Percentiles rank a stretch among this genome's conserved stretches.
Evolutionary conservation across 2,797 vertebrate genomes (phyloP).

Genomic region (Cuniculus paca): DNA sequence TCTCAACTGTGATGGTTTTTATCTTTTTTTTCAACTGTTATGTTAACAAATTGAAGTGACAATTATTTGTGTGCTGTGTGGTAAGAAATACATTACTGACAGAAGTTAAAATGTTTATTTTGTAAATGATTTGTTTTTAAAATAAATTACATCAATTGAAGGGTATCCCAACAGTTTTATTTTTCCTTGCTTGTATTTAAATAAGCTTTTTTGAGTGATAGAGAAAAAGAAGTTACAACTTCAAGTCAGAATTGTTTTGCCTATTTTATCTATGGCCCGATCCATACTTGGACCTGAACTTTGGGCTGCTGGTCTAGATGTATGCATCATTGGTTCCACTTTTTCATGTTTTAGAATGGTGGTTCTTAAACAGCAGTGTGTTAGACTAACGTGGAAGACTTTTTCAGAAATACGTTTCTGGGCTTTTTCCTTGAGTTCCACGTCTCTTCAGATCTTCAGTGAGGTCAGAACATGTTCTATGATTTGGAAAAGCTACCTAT

Average conservation of each 20-base stretch:
- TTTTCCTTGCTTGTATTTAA: conserved; percentile 50
- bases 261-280: not conserved
- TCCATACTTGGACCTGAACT: conserved; percentile 17
- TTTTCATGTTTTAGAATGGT: conserved; percentile 33
- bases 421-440: not conserved
- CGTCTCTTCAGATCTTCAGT: conserved; percentile 56
- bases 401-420: conserved; percentile 54
- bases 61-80: conserved; percentile 5
- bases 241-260: conserved; percentile 1
- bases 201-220: not conserved
- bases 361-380: conserved; percentile 35
- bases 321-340: conserved; percentile 18
- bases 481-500: conserved; percentile 65
- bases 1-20: not conserved
- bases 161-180: not conserved
- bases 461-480: not conserved
- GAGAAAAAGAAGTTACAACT: conserved; percentile 4
- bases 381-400: conserved; percentile 40
- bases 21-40: not conserved
- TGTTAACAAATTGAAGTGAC: not conserved
- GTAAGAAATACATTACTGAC: not conserved
- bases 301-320: conserved; percentile 14
- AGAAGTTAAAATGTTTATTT: conserved; percentile 46
- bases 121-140: conserved; percentile 8
- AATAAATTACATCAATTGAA: conserved; percentile 27